Conservation (phyloP, 2,113 vertebrate genomes). For the Cinclus mexicanus region DNA sequence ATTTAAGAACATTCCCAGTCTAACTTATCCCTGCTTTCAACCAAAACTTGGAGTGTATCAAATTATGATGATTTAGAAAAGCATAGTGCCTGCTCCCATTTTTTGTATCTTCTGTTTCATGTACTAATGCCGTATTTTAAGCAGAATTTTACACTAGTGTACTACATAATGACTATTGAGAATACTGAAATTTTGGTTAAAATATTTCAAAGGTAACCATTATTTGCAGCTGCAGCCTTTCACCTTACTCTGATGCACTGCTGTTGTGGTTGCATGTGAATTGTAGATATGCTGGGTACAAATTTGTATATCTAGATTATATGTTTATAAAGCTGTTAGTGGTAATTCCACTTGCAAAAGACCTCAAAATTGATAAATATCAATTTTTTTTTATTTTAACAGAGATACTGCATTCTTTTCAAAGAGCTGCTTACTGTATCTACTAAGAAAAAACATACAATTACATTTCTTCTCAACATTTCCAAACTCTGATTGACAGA, state of each 20-base stretch:
- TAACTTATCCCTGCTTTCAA: background rate
- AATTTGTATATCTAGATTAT: background rate
- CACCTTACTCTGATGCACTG: background rate
- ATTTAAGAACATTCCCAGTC: background rate
- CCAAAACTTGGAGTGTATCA: rapidly evolving
- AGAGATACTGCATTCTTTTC: background rate
- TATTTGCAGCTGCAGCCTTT: background rate
- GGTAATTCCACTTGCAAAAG: background rate
- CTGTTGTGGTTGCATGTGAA: background rate
- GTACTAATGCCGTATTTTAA: background rate
- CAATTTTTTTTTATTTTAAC: background rate
- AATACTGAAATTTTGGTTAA: background rate
- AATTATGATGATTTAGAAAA: background rate
- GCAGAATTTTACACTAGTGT: background rate
- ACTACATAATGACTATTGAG: background rate
- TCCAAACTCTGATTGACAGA: background rate
- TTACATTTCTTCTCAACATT: background rate
- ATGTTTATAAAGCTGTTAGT: background rate
- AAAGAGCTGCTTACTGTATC: background rate
- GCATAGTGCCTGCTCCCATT: background rate
- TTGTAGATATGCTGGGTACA: background rate
- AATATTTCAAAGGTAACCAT: background rate
- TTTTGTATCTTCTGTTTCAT: background rate
- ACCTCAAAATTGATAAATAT: background rate
- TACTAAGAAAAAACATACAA: background rate